These are phyloP conservation scores for Panurus biarmicus DNA, from an alignment of 2,113 vertebrate species.

Conservation along the genomic window DNA sequence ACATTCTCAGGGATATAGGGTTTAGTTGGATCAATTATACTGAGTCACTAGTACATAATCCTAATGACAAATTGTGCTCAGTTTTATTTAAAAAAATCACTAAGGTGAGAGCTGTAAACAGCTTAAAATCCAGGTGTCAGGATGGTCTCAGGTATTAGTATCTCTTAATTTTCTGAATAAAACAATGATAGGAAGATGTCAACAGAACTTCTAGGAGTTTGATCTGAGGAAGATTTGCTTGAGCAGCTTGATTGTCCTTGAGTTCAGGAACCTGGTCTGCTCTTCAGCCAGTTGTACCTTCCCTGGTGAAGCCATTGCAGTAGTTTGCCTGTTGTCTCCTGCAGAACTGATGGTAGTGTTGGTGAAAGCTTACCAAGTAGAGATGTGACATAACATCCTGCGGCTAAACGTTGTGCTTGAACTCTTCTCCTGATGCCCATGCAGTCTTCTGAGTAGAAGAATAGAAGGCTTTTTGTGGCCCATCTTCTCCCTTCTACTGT, in stretches of 20 bases:
- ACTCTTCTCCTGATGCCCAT: neutral
- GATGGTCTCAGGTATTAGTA: neutral
- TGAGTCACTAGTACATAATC: neutral
- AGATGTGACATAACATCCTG: neutral
- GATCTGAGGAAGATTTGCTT: neutral
- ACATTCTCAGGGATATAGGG: neutral
- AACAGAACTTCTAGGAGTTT: neutral
- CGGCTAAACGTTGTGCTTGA: fast-evolving
- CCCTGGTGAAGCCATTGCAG: neutral
- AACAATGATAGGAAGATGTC: neutral
- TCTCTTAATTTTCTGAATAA: neutral
- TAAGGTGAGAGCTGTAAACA: neutral
- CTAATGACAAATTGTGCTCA: neutral
- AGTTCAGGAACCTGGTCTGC: neutral
- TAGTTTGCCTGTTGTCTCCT: neutral
- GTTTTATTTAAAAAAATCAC: neutral
- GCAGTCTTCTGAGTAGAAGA: neutral
- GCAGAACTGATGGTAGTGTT: neutral
- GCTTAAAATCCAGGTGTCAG: neutral
- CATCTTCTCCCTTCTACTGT: neutral
- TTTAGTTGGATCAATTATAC: neutral
- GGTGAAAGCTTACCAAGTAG: neutral
- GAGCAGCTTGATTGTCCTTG: neutral
- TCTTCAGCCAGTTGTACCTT: neutral
- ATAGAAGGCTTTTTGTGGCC: neutral